Conservation (phyloP, 92 coral and sea anemone species). For the Porites divaricata region DNA sequence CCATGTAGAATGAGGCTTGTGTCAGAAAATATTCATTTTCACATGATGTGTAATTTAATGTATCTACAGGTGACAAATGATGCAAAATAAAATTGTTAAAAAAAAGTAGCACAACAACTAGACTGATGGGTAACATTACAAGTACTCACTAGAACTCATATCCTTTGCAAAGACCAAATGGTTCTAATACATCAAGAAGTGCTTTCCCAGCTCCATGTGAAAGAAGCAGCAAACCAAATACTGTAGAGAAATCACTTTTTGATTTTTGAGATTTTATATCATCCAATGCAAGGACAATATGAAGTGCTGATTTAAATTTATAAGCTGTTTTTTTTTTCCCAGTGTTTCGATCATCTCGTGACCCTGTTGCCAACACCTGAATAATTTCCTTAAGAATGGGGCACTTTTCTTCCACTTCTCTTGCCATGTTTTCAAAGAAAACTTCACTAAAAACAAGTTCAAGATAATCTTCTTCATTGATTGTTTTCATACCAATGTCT, state of each 20-base stretch:
- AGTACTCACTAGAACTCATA: conserved; percentile 22
- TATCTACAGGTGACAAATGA: neutral
- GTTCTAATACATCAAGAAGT: conserved; percentile 35
- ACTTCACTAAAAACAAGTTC: conserved; percentile 6
- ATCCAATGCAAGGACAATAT: conserved; percentile 40
- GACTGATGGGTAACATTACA: neutral
- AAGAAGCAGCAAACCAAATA: conserved; percentile 48
- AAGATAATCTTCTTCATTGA: conserved; percentile 14
- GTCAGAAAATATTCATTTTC: too few species aligned
- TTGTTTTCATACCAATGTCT: conserved; percentile 6
- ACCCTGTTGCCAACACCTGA: conserved; percentile 27
- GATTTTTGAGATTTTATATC: conserved; percentile 41
- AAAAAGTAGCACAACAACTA: too few species aligned
- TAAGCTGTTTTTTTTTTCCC: conserved; percentile 32
- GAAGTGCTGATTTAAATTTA: conserved; percentile 45
- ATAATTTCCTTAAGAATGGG: conserved; percentile 35
- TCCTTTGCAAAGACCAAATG: conserved; percentile 49
- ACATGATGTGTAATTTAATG: too few species aligned
- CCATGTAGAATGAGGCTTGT: too few species aligned
- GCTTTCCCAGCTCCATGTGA: conserved; percentile 57
- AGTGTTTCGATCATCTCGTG: conserved; percentile 17
- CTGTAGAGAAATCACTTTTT: conserved; percentile 47
- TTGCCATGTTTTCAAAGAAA: conserved; percentile 20
- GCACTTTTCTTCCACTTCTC: conserved; percentile 24
- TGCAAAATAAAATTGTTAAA: too few species aligned